Base-by-base conservation (phyloP, 2,113 vertebrate genomes). In the Rissa tridactyla region DNA sequence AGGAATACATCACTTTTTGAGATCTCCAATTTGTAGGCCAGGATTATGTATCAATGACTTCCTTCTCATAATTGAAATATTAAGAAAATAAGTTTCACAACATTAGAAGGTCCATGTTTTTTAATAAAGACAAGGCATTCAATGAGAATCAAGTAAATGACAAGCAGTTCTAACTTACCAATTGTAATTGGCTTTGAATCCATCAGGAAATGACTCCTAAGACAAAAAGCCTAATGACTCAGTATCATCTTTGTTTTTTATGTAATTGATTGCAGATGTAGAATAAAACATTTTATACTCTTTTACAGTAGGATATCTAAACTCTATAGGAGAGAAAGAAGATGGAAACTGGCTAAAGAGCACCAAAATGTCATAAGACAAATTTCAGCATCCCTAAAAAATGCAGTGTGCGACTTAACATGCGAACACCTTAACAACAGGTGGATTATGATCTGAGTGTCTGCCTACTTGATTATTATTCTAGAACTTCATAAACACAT, bases 371-470 rank as follows among this genome's bases (percentile, higher is more conserved):
- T 1, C 51, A 7, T 17, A 40, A 73, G 5, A 52, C 5, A 54
- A 49, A 68, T 68, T 86, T 91, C 62, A 82, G 2, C 23, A 85
- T 61, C 15, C 9, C 25, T 82, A 34, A 54, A 70, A 57, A 27
- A 3, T 34, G 70, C 1, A n/a, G 2, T 57, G 27, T 58, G 8
- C 1, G 1, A 38, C 3, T 75, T 76, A 54, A 46, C 4, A 51
- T 19, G 3, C 30, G 76, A 76, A 9, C 5, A 17, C 30, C 4
- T 36, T 60, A 40, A 68, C 52, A 38, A 21, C 6, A 86, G 17
- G 13, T 66, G 30, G 13, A 68, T 36, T 47, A 58, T 6, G 2
- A 60, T 54, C 19, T 2, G 14, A 54, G 20, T 13, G 38, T 40
- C 9, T 40, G 7, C 6, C 16, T 40, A 25, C 25, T 55, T 23